Evolutionary conservation across 2,888 invertebrate species (phyloP).

Genomic region (Hedya salicella): DNA sequence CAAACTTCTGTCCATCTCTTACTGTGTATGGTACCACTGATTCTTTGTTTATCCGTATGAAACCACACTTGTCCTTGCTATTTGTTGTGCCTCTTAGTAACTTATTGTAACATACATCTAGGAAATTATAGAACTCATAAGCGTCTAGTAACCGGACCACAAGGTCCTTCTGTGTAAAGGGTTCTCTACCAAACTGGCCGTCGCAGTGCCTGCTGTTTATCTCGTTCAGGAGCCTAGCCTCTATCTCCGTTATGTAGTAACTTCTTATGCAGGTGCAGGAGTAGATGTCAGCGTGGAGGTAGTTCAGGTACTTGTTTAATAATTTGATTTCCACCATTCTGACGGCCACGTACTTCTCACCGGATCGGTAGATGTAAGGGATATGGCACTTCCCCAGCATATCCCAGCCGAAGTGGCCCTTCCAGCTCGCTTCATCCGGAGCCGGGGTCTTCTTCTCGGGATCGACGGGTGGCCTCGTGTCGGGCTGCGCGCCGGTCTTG

Average conservation of each 20-base stretch:
- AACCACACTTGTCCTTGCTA: conserved; percentile 93
- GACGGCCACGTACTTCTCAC: conserved; percentile 96
- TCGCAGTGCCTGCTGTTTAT: conserved; percentile 97
- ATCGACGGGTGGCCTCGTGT: conserved; percentile 64
- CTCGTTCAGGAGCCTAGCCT: conserved; percentile 95
- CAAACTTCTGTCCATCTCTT: conserved; percentile 92
- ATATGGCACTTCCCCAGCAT: conserved; percentile 93
- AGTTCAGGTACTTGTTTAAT: conserved; percentile 94
- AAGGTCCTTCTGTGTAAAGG: conserved; percentile 94
- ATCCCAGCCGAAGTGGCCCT: conserved; percentile 96
- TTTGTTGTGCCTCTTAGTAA: conserved; percentile 89
- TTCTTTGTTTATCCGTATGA: conserved; percentile 96
- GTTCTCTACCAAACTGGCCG: conserved; percentile 93
- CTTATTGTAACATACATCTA: conserved; percentile 95
- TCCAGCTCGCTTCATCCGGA: conserved; percentile 91
- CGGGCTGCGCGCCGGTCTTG: conserved; percentile 63
- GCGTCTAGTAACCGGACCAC: conserved; percentile 95
- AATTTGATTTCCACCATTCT: conserved; percentile 96
- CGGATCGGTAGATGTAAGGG: conserved; percentile 93
- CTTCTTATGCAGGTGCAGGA: conserved; percentile 96
- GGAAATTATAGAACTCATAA: conserved; percentile 94
- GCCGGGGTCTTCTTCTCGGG: conserved; percentile 76
- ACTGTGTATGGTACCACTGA: conserved; percentile 97
- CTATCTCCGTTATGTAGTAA: conserved; percentile 96
- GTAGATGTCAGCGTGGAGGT: conserved; percentile 95